Evolutionary conservation across 2,113 vertebrate genomes (phyloP).

Genomic region (Asarcornis scutulata): DNA sequence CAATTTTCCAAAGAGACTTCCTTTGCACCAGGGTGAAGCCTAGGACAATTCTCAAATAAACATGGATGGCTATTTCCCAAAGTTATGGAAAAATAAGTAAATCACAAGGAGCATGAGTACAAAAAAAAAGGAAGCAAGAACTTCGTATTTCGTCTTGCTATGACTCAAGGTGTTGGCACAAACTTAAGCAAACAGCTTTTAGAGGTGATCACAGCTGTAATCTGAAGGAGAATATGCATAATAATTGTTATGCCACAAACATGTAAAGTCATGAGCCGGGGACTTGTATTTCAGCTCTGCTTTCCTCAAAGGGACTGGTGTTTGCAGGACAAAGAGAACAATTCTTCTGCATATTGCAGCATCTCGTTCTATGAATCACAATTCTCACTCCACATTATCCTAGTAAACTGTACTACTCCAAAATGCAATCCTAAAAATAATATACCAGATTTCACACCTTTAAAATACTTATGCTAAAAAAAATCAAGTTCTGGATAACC

Average conservation of each 20-base stretch:
- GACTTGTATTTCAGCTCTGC: not conserved
- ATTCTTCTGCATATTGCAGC: rapidly evolving
- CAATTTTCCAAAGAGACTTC: not conserved
- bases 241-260: rapidly evolving
- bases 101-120: not conserved
- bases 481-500: not conserved
- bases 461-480: not conserved
- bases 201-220: not conserved
- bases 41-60: not conserved
- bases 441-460: not conserved
- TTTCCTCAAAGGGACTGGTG: not conserved
- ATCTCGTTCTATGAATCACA: rapidly evolving
- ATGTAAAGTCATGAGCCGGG: rapidly evolving
- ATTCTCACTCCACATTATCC: not conserved
- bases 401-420: not conserved
- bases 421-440: not conserved
- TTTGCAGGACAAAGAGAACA: not conserved
- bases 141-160: not conserved
- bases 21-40: not conserved
- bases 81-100: not conserved
- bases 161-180: not conserved
- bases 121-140: not conserved
- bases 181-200: not conserved
- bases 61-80: not conserved
- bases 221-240: not conserved